These are phyloP conservation scores for Microdon myrmicae DNA, from an alignment of 2,888 invertebrate genomes.

Conservation along the genomic window DNA sequence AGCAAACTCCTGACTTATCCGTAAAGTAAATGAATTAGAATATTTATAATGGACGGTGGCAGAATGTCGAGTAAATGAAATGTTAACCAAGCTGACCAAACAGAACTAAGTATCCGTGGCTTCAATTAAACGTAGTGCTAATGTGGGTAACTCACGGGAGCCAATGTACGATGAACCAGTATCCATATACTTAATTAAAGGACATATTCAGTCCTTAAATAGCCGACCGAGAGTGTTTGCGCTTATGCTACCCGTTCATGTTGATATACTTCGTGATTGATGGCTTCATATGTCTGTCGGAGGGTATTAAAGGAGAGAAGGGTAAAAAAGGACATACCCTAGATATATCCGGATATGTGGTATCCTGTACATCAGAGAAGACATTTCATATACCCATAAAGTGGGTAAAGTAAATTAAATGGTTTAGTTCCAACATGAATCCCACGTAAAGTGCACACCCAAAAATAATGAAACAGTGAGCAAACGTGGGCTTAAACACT, in stretches of 20 bases:
- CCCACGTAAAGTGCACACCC: too few species aligned
- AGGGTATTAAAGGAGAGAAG: conserved; percentile 29
- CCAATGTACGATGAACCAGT: conserved; percentile 9
- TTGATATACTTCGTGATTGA: conserved; percentile 41
- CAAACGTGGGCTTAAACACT: conserved; percentile 10
- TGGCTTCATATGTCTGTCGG: conserved; percentile 28
- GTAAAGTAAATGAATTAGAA: too few species aligned
- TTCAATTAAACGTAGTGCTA: not conserved
- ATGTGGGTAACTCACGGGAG: conserved; percentile 13
- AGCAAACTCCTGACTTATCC: too few species aligned
- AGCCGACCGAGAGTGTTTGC: conserved; percentile 12
- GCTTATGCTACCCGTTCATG: conserved; percentile 7
- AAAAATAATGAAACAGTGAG: not conserved
- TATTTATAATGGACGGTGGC: too few species aligned
- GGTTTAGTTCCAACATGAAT: too few species aligned
- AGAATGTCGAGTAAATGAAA: too few species aligned
- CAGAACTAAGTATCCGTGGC: too few species aligned
- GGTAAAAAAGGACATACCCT: conserved; percentile 5
- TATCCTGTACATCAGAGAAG: not conserved
- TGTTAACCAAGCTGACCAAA: too few species aligned
- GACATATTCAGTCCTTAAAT: conserved; percentile 4
- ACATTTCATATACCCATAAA: conserved; percentile 14
- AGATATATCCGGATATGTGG: not conserved
- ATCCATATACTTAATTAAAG: not conserved
- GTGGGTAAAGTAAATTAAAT: conserved; percentile 31